Percentiles rank a stretch among this genome's conserved stretches.
Conservation (phyloP, 2,113 vertebrate species). For the Procavia capensis region DNA sequence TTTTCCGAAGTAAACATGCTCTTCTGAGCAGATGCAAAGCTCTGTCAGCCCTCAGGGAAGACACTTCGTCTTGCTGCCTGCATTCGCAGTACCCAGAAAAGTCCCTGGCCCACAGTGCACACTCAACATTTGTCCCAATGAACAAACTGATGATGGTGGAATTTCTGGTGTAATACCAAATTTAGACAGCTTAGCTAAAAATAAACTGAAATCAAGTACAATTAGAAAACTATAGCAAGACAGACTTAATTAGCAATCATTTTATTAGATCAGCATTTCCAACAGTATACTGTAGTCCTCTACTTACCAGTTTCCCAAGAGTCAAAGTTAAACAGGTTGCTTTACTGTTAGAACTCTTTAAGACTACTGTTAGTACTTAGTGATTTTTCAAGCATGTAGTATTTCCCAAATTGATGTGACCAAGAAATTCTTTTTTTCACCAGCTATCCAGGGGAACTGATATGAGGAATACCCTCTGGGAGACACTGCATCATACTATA, state of each 20-base stretch:
- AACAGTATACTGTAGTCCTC: background rate
- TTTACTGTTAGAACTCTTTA: background rate
- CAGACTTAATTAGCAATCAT: background rate
- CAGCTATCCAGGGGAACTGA: background rate
- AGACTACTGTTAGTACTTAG: background rate
- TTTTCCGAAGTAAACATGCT: background rate
- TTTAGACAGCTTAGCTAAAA: background rate
- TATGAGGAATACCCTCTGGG: background rate
- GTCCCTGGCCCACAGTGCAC: background rate
- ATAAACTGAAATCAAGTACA: background rate
- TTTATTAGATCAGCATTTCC: background rate
- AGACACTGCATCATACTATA: background rate
- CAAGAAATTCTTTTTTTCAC: background rate
- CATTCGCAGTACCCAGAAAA: background rate
- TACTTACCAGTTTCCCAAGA: background rate
- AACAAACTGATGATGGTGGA: background rate
- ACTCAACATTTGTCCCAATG: background rate
- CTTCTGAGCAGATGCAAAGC: background rate
- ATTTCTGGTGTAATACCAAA: background rate
- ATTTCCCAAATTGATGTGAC: slow-evolving; percentile 13
- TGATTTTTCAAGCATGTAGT: background rate
- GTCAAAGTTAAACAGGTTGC: background rate
- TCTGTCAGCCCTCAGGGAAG: background rate
- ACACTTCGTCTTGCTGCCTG: background rate
- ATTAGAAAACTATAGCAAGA: background rate